Evolutionary conservation across 2,113 vertebrate species (phyloP).

Genomic region (Rhinopomastus cyanomelas): DNA sequence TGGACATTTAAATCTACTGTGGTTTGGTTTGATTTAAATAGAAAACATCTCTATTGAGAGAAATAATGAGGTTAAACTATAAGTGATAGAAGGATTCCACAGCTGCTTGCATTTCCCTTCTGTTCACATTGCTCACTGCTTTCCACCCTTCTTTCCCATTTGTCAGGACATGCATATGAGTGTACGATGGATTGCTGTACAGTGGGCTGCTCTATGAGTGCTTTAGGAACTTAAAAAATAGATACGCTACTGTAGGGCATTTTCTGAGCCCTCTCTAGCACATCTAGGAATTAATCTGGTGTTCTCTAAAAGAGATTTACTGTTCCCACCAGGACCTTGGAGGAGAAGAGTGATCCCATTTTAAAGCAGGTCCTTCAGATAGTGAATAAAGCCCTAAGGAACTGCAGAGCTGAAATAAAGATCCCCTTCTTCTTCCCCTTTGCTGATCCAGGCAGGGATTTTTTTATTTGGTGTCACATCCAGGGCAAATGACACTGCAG

Average conservation of each 20-base stretch:
- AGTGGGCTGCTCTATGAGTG: neutral
- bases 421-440: neutral
- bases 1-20: neutral
- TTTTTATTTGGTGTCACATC: conserved; percentile 30
- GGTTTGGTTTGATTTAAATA: neutral
- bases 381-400: conserved; percentile 44
- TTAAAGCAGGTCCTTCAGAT: conserved; percentile 33
- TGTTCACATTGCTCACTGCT: neutral
- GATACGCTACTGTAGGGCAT: neutral
- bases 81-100: neutral
- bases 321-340: conserved; percentile 8
- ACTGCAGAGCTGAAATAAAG: conserved; percentile 17
- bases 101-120: neutral
- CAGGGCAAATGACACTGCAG: conserved; percentile 10
- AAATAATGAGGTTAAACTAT: neutral
- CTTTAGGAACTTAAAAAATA: conserved; percentile 2
- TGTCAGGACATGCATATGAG: neutral
- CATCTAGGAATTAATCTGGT: conserved; percentile 42
- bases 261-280: conserved; percentile 7
- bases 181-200: neutral
- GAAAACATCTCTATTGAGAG: neutral
- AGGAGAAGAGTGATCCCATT: conserved; percentile 27
- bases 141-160: neutral
- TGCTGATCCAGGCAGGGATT: neutral
- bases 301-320: conserved; percentile 42